These are phyloP conservation scores for Eurystomus glaucurus DNA, from an alignment of 2,797 vertebrate genomes.

Conservation along the genomic window DNA sequence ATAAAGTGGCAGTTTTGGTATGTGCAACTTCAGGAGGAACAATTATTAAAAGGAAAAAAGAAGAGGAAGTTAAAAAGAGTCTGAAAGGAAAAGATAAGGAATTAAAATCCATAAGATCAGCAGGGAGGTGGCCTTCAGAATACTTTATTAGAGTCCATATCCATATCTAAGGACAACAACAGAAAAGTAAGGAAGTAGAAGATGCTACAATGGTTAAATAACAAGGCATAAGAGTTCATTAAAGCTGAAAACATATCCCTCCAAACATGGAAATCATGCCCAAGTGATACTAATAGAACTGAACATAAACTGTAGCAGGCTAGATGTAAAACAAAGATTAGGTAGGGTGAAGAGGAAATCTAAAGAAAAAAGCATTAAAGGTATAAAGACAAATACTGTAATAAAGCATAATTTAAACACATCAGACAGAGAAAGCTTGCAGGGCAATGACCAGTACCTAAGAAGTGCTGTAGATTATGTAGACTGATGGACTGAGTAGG, in stretches of 20 bases:
- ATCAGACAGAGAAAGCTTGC: neutral
- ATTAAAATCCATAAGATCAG: neutral
- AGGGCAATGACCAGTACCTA: neutral
- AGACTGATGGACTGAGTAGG: neutral
- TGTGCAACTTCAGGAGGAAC: constrained; percentile 7
- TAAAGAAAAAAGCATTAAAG: neutral
- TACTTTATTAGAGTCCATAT: neutral
- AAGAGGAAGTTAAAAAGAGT: constrained; percentile 20
- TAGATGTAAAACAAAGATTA: constrained; percentile 52
- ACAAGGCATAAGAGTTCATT: constrained; percentile 24
- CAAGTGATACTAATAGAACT: constrained; percentile 54
- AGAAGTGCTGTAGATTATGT: neutral
- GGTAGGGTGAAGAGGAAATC: neutral
- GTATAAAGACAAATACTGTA: neutral
- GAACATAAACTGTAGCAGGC: constrained; percentile 18
- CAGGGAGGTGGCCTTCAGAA: constrained; percentile 21
- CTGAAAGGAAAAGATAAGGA: constrained; percentile 49
- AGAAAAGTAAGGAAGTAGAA: neutral
- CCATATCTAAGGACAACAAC: constrained; percentile 16
- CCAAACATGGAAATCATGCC: constrained; percentile 48
- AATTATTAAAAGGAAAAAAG: constrained; percentile 10
- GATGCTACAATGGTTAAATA: constrained; percentile 25
- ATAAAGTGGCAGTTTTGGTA: constrained; percentile 24
- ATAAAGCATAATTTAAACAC: neutral
- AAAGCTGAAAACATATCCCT: constrained; percentile 34